These are phyloP conservation scores for Neodiprion pinetum DNA, from an alignment of 1,140 invertebrate genomes.

Conservation along the genomic window DNA sequence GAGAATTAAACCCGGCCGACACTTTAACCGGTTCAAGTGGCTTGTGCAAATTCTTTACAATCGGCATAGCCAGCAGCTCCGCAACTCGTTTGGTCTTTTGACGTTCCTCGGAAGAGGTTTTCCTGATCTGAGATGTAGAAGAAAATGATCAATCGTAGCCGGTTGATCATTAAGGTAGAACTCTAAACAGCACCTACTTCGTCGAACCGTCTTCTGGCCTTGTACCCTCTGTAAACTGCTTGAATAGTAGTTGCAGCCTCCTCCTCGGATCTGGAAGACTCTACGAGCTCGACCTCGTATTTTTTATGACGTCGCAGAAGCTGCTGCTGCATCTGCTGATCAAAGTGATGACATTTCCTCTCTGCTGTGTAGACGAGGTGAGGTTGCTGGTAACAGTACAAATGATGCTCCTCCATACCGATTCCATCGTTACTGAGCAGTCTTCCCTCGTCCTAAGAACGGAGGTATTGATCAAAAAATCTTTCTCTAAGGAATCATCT, in stretches of 20 bases:
- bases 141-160: not conserved
- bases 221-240: conserved; percentile 74
- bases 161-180: not conserved
- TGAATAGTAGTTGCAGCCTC: conserved; percentile 76
- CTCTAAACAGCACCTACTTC: conserved; percentile 46
- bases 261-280: conserved; percentile 47
- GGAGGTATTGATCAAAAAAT: not conserved
- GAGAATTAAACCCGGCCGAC: conserved; percentile 20
- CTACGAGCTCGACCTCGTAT: conserved; percentile 19
- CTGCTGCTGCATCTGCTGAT: not conserved
- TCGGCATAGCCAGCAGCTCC: conserved; percentile 40
- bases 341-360: too few relatives aligned
- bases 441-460: not conserved
- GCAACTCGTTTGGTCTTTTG: conserved; percentile 46
- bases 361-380: not conserved
- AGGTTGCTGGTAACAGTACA: not conserved
- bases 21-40: conserved; percentile 29
- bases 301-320: not conserved
- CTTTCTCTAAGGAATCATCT: not conserved
- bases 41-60: conserved; percentile 24
- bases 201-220: conserved; percentile 70
- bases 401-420: not conserved
- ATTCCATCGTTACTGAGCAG: not conserved
- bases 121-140: conserved; percentile 38
- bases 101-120: conserved; percentile 39